These are phyloP conservation scores for Python bivittatus DNA, from an alignment of 2,113 vertebrate genomes.

Conservation along the genomic window DNA sequence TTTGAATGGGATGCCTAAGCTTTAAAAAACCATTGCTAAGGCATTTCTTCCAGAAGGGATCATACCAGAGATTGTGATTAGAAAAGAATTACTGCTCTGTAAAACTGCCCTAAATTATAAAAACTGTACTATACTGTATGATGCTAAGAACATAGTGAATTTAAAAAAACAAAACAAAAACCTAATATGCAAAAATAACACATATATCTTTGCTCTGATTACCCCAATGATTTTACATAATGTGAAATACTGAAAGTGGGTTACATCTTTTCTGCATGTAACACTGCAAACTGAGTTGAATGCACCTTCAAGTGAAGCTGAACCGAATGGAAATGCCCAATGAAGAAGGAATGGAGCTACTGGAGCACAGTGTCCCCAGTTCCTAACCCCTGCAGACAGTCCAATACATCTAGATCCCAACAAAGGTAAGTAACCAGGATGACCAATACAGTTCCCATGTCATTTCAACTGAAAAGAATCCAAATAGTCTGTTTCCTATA, in stretches of 20 bases:
- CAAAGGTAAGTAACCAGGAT: no score
- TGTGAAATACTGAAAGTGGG: slow-evolving; percentile 48
- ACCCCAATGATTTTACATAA: slow-evolving; percentile 44
- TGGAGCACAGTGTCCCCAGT: no score
- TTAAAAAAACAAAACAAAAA: background rate
- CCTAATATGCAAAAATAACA: slow-evolving; percentile 21
- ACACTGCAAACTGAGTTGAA: background rate
- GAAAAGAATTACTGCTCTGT: slow-evolving; percentile 56
- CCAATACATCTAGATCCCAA: no score
- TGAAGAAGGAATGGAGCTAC: no score
- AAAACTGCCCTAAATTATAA: slow-evolving; percentile 50
- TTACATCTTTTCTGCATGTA: slow-evolving; percentile 5
- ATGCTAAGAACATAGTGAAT: slow-evolving; percentile 29
- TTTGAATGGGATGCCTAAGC: slow-evolving; percentile 64
- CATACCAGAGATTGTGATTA: slow-evolving; percentile 58
- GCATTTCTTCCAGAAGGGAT: slow-evolving; percentile 58
- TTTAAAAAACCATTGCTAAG: slow-evolving; percentile 69
- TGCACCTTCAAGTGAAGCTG: no score
- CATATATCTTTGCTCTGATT: slow-evolving; percentile 21
- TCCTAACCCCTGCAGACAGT: no score
- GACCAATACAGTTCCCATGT: no score
- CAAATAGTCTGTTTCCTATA: background rate
- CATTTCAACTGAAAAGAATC: no score
- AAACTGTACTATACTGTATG: slow-evolving; percentile 9
- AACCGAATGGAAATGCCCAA: no score